Evolutionary conservation across 1,140 invertebrate genomes (phyloP).

Genomic region (Aplysia californica): DNA sequence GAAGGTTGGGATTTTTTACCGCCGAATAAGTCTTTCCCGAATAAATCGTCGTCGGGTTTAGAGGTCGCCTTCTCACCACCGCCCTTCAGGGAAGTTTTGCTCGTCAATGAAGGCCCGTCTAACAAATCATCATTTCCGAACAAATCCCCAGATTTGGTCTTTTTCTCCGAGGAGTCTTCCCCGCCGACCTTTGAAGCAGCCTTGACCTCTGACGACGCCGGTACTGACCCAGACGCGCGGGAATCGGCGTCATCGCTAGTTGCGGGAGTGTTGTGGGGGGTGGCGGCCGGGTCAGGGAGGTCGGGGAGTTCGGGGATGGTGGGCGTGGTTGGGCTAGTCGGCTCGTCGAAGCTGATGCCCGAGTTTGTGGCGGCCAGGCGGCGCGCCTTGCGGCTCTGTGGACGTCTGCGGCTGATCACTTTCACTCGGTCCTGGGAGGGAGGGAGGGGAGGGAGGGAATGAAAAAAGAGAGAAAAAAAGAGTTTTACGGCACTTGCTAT

Average conservation of each 20-base stretch:
- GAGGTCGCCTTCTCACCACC: background rate
- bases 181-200: too few species aligned
- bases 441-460: too few species aligned
- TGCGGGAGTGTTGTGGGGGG: background rate
- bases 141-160: background rate
- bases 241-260: background rate
- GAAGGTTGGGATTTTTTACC: background rate
- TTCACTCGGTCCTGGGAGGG: conserved; percentile 15
- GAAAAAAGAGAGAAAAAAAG: too few species aligned
- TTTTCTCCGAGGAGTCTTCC: too few species aligned
- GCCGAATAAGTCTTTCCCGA: conserved; percentile 23
- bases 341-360: conserved; percentile 27
- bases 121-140: conserved; percentile 26
- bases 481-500: too few species aligned
- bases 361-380: conserved; percentile 2
- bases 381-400: conserved; percentile 23
- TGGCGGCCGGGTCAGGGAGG: background rate
- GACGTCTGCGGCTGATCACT: conserved; percentile 1
- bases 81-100: background rate
- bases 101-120: background rate
- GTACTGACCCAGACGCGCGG: background rate
- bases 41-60: background rate
- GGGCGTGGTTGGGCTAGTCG: conserved; percentile 15
- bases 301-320: conserved; percentile 17
- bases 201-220: too few species aligned